Evolutionary conservation across 2,113 vertebrate genomes (phyloP), one percentile per base, ranked within the genome.

Genomic region (Lontra canadensis): DNA sequence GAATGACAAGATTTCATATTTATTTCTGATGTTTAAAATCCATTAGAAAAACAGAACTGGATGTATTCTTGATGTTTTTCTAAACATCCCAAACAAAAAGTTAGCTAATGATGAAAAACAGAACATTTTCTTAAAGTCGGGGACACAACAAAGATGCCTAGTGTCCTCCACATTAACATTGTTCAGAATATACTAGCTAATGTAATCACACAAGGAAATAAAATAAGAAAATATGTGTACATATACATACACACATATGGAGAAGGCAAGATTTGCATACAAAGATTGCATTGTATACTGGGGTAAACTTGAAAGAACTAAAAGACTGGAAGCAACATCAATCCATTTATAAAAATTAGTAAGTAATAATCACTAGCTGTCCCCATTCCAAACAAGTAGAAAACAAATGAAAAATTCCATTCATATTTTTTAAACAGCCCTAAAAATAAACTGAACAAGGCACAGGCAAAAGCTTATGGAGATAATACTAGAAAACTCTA

Each of bases 11-110:
- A 79, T 34, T 59, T 93, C 86, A 5, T 14, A 79, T 65, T 20
- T 67, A 65, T 89, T 96, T 94, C 65, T 86, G 63, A 61, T 78
- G 26, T 61, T 83, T 87, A 89, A 96, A 81, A 78, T 92, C 34
- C 14, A 59, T 71, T 79, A 52, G 73, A 71, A 97, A 92, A 92
- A 88, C 44, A 93, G 36, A 73, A 71, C 26, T 26, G 20, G 57
- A 25, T 86, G 29, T 3, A 39, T 81, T 96, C 29, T 90, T 90
- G 36, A 79, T 95, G 39, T 65, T 94, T 34, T 23, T 36, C 80
- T 5, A 44, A 61, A 78, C 34, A 65, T 63, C 17, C 82, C 57
- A 95, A 92, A 65, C 36, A 74, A 49, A 88, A 95, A 89, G 31
- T 76, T 91, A 90, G 12, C 34, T 73, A 63, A 49, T 80, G 80